Conservation (phyloP, 1,140 invertebrate genomes). For the Aplysia californica region DNA sequence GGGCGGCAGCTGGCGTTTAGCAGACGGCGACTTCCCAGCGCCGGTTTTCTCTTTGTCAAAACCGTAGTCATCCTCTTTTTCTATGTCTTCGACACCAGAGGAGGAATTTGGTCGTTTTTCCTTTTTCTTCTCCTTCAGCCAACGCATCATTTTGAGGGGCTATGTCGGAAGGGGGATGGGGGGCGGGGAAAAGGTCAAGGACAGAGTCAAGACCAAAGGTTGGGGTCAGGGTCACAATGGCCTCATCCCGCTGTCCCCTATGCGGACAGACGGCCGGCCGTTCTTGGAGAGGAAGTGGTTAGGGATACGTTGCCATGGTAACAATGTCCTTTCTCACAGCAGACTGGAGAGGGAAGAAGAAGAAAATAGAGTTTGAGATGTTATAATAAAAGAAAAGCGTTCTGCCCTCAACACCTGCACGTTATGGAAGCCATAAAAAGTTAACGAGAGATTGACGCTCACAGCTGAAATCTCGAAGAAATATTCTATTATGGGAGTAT, state of each 20-base stretch:
- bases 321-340: not conserved
- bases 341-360: too few relatives aligned
- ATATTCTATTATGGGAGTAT: too few relatives aligned
- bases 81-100: conserved; percentile 19
- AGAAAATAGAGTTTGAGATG: too few relatives aligned
- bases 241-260: not conserved
- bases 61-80: conserved; percentile 42
- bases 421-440: too few relatives aligned
- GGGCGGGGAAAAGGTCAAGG: not conserved
- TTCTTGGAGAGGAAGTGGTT: not conserved
- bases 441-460: too few relatives aligned
- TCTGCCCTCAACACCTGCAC: too few relatives aligned
- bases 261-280: not conserved
- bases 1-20: conserved; percentile 24
- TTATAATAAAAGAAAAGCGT: too few relatives aligned
- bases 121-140: conserved; percentile 44
- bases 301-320: not conserved
- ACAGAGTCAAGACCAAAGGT: not conserved
- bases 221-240: not conserved
- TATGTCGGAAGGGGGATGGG: not conserved
- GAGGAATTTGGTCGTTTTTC: conserved; percentile 21
- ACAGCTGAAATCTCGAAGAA: too few relatives aligned
- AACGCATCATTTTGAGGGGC: conserved; percentile 43
- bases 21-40: conserved; percentile 5
- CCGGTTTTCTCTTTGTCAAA: conserved; percentile 34